Conservation (phyloP, 2,113 vertebrate genomes). For the Paracanthobrama guichenoti region DNA sequence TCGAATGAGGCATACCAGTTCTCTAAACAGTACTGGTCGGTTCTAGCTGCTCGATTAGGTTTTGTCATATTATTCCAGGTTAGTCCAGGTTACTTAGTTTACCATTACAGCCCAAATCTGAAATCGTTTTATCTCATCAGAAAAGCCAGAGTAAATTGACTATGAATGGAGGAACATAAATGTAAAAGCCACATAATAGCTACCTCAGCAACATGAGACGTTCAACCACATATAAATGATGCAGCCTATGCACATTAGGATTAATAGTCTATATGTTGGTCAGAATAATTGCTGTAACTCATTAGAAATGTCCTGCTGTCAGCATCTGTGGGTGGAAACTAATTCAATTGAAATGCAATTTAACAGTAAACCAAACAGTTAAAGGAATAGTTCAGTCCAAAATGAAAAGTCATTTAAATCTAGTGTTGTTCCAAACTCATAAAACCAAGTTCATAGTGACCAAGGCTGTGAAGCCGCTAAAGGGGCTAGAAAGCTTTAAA, state of each 20-base stretch:
- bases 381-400: neutral
- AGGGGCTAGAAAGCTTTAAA: neutral
- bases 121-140: neutral
- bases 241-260: neutral
- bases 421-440: neutral
- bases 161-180: neutral
- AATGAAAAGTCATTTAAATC: neutral
- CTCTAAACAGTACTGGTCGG: slow-evolving; percentile 94
- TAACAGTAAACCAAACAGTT: neutral
- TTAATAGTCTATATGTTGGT: neutral
- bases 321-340: slow-evolving; percentile 19
- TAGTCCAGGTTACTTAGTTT: slow-evolving; percentile 35
- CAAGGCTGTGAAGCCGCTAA: neutral
- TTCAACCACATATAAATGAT: slow-evolving; percentile 1
- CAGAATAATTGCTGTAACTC: slow-evolving; percentile 6
- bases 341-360: slow-evolving; percentile 9
- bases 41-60: slow-evolving; percentile 90
- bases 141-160: neutral
- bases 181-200: slow-evolving; percentile 13
- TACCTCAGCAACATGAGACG: neutral
- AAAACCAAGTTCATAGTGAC: neutral
- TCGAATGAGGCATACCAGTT: slow-evolving; percentile 86
- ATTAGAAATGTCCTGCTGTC: neutral
- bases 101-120: neutral
- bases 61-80: slow-evolving; percentile 98